Percentiles rank a stretch among this genome's conserved stretches.
Conservation (phyloP, 2,888 invertebrate species). For the Odontothrips loti region DNA sequence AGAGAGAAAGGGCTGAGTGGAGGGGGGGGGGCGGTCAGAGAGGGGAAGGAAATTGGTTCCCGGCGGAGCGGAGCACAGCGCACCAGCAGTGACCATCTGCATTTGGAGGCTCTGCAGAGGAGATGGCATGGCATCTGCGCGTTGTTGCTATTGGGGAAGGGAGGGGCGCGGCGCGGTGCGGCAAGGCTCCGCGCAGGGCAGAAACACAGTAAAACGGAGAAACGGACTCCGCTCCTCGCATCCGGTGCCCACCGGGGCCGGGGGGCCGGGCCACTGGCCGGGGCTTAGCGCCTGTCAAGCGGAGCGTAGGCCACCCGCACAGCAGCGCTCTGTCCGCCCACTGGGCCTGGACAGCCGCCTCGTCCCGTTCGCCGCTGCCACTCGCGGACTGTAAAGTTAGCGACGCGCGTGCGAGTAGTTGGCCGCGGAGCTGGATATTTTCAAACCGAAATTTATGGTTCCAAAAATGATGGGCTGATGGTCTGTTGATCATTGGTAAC, state of each 20-base stretch:
- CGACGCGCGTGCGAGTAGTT: no score
- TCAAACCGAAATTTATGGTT: no score
- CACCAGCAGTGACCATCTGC: conserved; percentile 4
- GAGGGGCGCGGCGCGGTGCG: background rate
- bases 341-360: no score
- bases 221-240: background rate
- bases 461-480: no score
- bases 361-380: no score
- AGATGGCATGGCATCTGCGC: background rate
- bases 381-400: no score
- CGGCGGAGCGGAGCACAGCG: background rate
- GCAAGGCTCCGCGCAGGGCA: no score
- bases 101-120: background rate
- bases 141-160: background rate
- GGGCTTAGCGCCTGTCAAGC: background rate
- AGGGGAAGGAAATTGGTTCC: conserved; percentile 15
- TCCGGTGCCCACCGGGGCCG: background rate
- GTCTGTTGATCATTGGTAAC: no score
- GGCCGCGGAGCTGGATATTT: no score
- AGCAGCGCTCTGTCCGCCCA: background rate
- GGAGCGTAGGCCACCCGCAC: background rate
- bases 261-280: background rate
- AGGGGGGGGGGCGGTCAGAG: background rate
- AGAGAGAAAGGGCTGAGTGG: background rate
- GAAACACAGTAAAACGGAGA: no score